Base-by-base conservation (phyloP, 2,888 invertebrate genomes). In the Caenorhabditis sp. region DNA sequence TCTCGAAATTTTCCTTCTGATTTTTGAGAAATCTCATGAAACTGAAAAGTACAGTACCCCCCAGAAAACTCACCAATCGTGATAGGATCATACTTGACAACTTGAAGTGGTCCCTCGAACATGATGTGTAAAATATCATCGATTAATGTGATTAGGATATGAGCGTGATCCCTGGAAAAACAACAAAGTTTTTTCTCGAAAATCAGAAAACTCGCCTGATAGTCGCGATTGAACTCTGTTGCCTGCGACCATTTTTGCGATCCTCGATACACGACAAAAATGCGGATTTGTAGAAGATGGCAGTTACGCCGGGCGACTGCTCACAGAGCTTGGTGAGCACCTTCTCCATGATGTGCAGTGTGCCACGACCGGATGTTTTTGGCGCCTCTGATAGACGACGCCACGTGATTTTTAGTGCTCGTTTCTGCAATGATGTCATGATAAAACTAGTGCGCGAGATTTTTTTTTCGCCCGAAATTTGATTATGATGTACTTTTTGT, bases 311-410 rank as follows among this genome's bases (percentile, higher is more conserved):
- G 0, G 82, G 78, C 23, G 85, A 82, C 17, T 62, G 63, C 37
- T 77, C 82, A 31, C 80, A 67, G 53, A 84, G 58, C 36, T 79
- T 77, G 31, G 83, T 82, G 19, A 84, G 73, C 77, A 84, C 83
- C 77, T 83, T 85, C 63, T 85, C 83, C 84, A 85, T 85, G 43
- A 85, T 84, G 36, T 82, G 81, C n/a, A 84, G 72, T 14, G 79
- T 85, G 5, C 84, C 84, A 10, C 83, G 62, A 14, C 83, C 84
- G 23, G 82, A 81, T 6, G 84, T 84, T 64, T 83, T 83, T 26
- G 84, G 84, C 10, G 84, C 81, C 63, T 84, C 84, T 17, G 81
- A 79, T 36, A 85, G 58, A n/a, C 84, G 76, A 31, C 78, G 78
- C 84, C 84, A 84, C 17, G 84, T 84, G 14, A 84, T 81, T 58